These are phyloP conservation scores for Epinotia brunnichana DNA, from an alignment of 2,888 invertebrate species.

Conservation along the genomic window DNA sequence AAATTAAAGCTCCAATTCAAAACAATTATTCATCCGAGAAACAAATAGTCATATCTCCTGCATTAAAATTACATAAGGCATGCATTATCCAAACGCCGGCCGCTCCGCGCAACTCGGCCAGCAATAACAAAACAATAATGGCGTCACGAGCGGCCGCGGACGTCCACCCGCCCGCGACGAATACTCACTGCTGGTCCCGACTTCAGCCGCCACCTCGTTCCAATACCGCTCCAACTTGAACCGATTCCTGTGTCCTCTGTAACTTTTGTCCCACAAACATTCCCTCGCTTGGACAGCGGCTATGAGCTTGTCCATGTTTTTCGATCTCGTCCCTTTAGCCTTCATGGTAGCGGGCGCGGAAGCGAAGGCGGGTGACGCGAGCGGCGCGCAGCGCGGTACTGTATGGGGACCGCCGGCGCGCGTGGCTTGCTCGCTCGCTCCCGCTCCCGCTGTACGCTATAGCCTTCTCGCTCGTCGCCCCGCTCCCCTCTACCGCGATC, in stretches of 20 bases:
- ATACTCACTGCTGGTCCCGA: conserved; percentile 78
- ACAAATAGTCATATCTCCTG: conserved; percentile 1
- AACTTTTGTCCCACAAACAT: conserved; percentile 78
- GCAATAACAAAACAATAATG: conserved; percentile 32
- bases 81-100: conserved; percentile 40
- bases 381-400: conserved; percentile 67
- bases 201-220: conserved; percentile 79
- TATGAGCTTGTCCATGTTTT: conserved; percentile 78
- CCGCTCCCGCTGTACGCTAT: conserved; percentile 55
- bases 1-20: not conserved
- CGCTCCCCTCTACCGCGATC: conserved; percentile 63
- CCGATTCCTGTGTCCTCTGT: conserved; percentile 76
- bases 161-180: conserved; percentile 58
- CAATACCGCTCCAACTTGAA: conserved; percentile 79
- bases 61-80: conserved; percentile 31
- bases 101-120: conserved; percentile 34
- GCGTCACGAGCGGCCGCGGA: conserved; percentile 48
- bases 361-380: conserved; percentile 64
- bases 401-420: conserved; percentile 44
- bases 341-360: conserved; percentile 67
- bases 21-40: not conserved
- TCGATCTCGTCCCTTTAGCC: conserved; percentile 67
- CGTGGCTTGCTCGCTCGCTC: conserved; percentile 54
- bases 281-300: conserved; percentile 80
- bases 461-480: conserved; percentile 69